Conservation (phyloP, 2,888 invertebrate species). For the Drosophila kambysellisi region DNA sequence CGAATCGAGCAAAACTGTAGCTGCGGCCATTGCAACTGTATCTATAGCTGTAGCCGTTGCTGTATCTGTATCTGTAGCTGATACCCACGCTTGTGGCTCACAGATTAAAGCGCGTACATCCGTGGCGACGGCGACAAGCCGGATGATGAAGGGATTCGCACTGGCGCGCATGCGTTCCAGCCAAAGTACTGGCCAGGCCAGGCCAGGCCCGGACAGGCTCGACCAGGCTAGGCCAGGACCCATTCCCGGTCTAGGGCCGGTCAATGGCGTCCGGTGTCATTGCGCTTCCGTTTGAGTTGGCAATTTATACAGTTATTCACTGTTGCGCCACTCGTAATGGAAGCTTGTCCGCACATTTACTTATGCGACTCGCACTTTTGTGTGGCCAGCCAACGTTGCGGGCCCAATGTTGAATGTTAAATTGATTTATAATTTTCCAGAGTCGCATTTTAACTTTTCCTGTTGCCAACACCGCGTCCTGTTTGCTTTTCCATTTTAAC, state of each 20-base stretch:
- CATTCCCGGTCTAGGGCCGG: slow-evolving; percentile 38
- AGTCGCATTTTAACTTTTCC: slow-evolving; percentile 75
- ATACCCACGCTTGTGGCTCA: slow-evolving; percentile 70
- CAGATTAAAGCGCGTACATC: slow-evolving; percentile 77
- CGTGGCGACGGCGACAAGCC: slow-evolving; percentile 62
- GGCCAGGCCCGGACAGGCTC: background rate
- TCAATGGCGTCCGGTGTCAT: slow-evolving; percentile 80
- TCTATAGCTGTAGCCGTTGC: slow-evolving; percentile 28
- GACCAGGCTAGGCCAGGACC: slow-evolving; percentile 13
- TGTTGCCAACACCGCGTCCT: slow-evolving; percentile 59
- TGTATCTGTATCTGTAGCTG: slow-evolving; percentile 43
- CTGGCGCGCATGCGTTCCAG: slow-evolving; percentile 70
- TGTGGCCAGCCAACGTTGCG: slow-evolving; percentile 45
- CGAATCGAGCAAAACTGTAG: slow-evolving; percentile 24
- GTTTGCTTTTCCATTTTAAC: slow-evolving; percentile 43
- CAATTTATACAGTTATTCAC: slow-evolving; percentile 75
- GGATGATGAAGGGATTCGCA: slow-evolving; percentile 58
- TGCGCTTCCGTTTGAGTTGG: slow-evolving; percentile 78
- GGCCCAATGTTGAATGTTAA: slow-evolving; percentile 72
- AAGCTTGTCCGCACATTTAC: slow-evolving; percentile 73
- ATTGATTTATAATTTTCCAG: slow-evolving; percentile 78
- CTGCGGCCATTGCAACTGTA: slow-evolving; percentile 20
- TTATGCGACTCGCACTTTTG: slow-evolving; percentile 67
- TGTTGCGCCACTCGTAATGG: slow-evolving; percentile 47
- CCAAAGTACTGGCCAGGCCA: background rate